Evolutionary conservation across 2,888 invertebrate species (phyloP).

Genomic region (Drosophila tanythrix): DNA sequence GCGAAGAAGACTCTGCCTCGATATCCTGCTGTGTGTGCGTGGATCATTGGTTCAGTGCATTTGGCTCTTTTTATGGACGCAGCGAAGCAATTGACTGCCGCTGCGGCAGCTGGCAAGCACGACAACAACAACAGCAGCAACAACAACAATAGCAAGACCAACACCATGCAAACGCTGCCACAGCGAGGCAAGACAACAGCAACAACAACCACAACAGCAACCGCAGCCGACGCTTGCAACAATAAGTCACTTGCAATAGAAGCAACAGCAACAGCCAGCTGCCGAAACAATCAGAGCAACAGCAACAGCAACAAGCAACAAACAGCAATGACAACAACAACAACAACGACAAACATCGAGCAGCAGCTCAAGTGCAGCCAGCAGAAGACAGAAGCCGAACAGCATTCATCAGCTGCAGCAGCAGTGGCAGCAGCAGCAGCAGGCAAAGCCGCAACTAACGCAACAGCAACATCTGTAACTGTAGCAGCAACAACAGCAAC

Average conservation of each 20-base stretch:
- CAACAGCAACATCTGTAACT: conserved; percentile 41
- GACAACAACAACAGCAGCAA: conserved; percentile 44
- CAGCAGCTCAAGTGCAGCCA: conserved; percentile 38
- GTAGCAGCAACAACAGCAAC: conserved; percentile 21
- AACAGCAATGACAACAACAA: conserved; percentile 43
- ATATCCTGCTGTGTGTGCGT: conserved; percentile 76
- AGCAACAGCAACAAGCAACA: conserved; percentile 42
- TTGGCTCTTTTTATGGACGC: conserved; percentile 71
- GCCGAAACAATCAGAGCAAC: conserved; percentile 19
- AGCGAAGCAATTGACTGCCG: conserved; percentile 72
- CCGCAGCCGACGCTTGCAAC: conserved; percentile 13
- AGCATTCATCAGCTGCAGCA: conserved; percentile 48
- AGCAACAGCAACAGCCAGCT: conserved; percentile 25
- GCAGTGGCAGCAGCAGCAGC: conserved; percentile 37
- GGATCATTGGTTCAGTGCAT: conserved; percentile 68
- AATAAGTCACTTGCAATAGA: conserved; percentile 17
- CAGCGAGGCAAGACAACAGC: conserved; percentile 25
- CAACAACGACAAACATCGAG: conserved; percentile 39
- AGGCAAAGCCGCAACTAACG: conserved; percentile 39
- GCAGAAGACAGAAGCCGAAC: conserved; percentile 36
- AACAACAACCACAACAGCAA: conserved; percentile 28
- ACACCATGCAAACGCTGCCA: conserved; percentile 34
- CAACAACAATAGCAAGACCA: conserved; percentile 34
- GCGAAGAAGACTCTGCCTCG: conserved; percentile 53
- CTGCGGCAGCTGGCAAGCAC: conserved; percentile 55